Percentiles rank a stretch among this genome's conserved stretches.
phyloP scores from a whole-genome alignment of 2,797 vertebrate genomes.

The Malacoraja senta region DNA sequence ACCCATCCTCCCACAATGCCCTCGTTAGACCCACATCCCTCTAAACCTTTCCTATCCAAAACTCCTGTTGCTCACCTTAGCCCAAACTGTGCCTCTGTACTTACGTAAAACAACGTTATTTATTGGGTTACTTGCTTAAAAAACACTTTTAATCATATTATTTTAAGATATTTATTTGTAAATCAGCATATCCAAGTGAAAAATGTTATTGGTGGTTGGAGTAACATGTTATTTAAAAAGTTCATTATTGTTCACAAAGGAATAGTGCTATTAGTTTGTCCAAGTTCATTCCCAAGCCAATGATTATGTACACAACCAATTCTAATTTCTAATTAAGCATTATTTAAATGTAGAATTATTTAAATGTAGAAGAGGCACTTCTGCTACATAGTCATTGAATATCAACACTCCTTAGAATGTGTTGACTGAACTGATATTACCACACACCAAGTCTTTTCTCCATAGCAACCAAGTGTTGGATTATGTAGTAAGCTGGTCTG shows the following conservation, averaged over 20 bases:
- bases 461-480: not conserved
- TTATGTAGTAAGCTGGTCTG: not conserved
- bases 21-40: too few species aligned
- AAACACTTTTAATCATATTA: too few species aligned
- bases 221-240: not conserved
- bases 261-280: not conserved
- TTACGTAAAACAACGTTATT: too few species aligned
- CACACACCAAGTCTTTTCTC: not conserved
- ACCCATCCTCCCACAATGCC: too few species aligned
- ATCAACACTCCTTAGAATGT: not conserved
- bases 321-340: not conserved
- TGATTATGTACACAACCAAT: not conserved
- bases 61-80: too few species aligned
- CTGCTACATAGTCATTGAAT: not conserved
- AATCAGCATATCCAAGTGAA: not conserved
- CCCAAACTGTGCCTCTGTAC: too few species aligned
- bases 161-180: not conserved
- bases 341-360: constrained; percentile 19
- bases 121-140: not conserved
- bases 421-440: not conserved
- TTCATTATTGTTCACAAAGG: not conserved
- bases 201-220: not conserved
- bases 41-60: not conserved
- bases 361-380: not conserved
- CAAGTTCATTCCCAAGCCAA: not conserved